phyloP scores from a whole-genome alignment of 1,140 invertebrate species.

The Drosophila pseudoananassae region DNA sequence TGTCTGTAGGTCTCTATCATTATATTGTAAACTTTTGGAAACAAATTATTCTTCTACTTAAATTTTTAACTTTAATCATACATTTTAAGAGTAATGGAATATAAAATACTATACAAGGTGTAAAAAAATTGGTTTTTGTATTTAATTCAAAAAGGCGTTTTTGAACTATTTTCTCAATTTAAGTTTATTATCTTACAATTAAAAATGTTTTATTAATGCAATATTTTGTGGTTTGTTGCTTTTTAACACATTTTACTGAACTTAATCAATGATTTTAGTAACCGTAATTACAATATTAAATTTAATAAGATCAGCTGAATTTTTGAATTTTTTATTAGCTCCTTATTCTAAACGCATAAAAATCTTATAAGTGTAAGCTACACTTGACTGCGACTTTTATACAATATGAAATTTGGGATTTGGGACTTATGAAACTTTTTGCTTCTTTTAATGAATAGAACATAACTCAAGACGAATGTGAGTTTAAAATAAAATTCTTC shows the following conservation, averaged over 20 bases:
- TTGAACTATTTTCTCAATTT: no score
- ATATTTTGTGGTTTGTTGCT: conserved; percentile 59
- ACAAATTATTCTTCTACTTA: no score
- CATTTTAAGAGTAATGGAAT: no score
- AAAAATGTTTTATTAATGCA: conserved; percentile 62
- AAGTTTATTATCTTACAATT: conserved; percentile 2
- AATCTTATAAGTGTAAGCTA: conserved; percentile 63
- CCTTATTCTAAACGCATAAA: conserved; percentile 45
- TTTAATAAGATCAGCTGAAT: conserved; percentile 77
- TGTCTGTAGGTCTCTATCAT: no score
- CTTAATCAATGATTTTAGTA: conserved; percentile 77
- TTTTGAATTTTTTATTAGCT: conserved; percentile 33
- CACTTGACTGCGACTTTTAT: conserved; percentile 60
- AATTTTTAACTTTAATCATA: no score
- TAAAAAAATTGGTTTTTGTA: no score
- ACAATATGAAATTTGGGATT: conserved; percentile 52
- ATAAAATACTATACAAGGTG: no score
- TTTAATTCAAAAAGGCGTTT: no score
- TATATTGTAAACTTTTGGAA: no score
- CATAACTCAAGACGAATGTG: conserved; percentile 37
- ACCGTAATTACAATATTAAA: conserved; percentile 69
- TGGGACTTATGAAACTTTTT: background rate
- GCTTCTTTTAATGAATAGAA: conserved; percentile 11
- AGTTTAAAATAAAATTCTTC: conserved; percentile 22
- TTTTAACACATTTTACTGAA: conserved; percentile 56